Percentiles rank a stretch among this genome's conserved stretches.
Conservation (phyloP, 2,888 invertebrate genomes). For the Frankliniella fusca region DNA sequence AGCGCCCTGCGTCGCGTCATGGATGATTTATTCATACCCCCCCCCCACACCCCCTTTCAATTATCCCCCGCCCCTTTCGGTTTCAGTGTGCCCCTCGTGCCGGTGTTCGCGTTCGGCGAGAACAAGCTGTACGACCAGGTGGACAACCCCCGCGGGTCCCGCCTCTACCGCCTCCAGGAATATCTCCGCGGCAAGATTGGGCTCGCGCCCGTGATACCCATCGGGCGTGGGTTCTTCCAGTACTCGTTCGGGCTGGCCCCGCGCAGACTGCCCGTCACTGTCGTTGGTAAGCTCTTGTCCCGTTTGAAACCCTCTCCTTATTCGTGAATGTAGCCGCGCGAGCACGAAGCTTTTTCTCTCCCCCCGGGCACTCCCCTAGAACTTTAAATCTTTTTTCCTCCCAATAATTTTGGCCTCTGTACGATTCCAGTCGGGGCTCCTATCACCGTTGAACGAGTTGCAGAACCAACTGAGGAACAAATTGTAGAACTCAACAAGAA, state of each 20-base stretch:
- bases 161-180: conserved; percentile 64
- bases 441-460: conserved; percentile 66
- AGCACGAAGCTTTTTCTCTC: neutral
- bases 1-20: conserved; percentile 40
- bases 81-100: conserved; percentile 72
- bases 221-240: conserved; percentile 87
- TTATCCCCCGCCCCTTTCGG: neutral
- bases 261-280: conserved; percentile 69
- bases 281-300: conserved; percentile 69
- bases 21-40: neutral
- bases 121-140: conserved; percentile 78
- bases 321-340: too few species aligned
- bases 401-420: conserved; percentile 29
- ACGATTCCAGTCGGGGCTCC: conserved; percentile 76
- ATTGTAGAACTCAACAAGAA: conserved; percentile 70
- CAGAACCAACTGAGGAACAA: conserved; percentile 68
- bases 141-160: conserved; percentile 63
- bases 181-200: conserved; percentile 63
- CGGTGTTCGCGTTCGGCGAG: conserved; percentile 88
- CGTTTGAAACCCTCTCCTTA: too few species aligned
- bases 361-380: neutral
- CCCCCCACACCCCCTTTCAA: neutral
- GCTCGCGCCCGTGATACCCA: conserved; percentile 68
- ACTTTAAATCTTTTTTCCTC: conserved; percentile 14
- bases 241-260: conserved; percentile 86